Percentiles rank a stretch among this genome's conserved stretches.
phyloP scores from a whole-genome alignment of 2,888 invertebrate genomes.

The Branchinecta sandiegonensis region DNA sequence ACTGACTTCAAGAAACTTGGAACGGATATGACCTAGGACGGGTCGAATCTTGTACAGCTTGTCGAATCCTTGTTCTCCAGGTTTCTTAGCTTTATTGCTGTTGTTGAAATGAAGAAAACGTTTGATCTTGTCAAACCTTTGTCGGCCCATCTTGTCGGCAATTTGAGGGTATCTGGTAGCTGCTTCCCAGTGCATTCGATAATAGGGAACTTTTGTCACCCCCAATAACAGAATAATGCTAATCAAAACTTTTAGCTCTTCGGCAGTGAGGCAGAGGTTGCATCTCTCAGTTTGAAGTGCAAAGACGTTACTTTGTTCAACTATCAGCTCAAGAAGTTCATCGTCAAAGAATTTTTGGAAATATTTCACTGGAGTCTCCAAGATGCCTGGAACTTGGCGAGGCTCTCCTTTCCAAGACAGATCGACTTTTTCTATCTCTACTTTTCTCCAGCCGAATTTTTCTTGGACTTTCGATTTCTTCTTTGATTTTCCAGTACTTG shows the following conservation, averaged over 20 bases:
- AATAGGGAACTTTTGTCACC: slow-evolving; percentile 28
- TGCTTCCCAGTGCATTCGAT: slow-evolving; percentile 29
- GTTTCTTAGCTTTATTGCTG: too few relatives aligned
- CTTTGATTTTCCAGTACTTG: too few relatives aligned
- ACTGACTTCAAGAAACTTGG: too few relatives aligned
- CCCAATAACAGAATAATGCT: slow-evolving; percentile 27
- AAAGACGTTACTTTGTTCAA: slow-evolving; percentile 28
- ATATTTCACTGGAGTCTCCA: slow-evolving; percentile 25
- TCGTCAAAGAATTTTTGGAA: slow-evolving; percentile 27
- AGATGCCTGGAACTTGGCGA: background rate
- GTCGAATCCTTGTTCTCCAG: too few relatives aligned
- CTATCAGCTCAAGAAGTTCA: slow-evolving; percentile 25
- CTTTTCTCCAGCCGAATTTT: too few relatives aligned
- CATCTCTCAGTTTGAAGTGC: slow-evolving; percentile 26
- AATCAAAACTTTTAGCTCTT: slow-evolving; percentile 28
- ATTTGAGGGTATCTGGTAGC: slow-evolving; percentile 27
- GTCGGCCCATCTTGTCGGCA: slow-evolving; percentile 28
- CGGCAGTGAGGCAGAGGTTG: slow-evolving; percentile 23
- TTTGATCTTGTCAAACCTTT: slow-evolving; percentile 25
- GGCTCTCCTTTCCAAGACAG: too few relatives aligned
- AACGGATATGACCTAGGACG: too few relatives aligned
- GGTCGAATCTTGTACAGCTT: too few relatives aligned
- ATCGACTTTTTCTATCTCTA: too few relatives aligned
- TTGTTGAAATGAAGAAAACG: too few relatives aligned
- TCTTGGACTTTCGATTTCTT: too few relatives aligned